Conservation (phyloP, 2,888 invertebrate genomes). For the Eupeodes luniger region DNA sequence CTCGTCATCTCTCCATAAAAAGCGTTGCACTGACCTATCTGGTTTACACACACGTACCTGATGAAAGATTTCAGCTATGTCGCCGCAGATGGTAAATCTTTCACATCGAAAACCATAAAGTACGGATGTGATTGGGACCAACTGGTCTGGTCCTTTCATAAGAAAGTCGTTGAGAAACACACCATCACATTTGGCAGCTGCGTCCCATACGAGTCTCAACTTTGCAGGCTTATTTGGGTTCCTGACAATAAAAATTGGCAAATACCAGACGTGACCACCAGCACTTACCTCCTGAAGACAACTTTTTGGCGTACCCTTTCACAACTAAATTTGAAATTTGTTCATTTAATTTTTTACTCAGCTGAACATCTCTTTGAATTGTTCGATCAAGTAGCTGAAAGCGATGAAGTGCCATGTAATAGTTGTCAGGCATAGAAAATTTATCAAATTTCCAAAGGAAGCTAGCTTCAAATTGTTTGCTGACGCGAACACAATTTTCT, state of each 20-base stretch:
- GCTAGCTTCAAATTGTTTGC: conserved; percentile 8
- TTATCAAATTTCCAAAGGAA: conserved; percentile 30
- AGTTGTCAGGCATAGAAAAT: conserved; percentile 3
- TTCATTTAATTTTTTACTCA: conserved; percentile 23
- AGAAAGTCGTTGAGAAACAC: too few relatives aligned
- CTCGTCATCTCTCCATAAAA: conserved; percentile 55
- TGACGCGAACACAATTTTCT: not conserved
- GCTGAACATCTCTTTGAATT: conserved; percentile 12
- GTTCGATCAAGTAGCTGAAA: conserved; percentile 30
- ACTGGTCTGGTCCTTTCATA: too few relatives aligned
- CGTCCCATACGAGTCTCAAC: conserved; percentile 79
- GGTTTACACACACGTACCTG: too few relatives aligned
- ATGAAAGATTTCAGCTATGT: too few relatives aligned
- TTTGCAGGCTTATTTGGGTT: conserved; percentile 78
- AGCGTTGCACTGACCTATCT: conserved; percentile 6
- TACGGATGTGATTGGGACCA: too few relatives aligned
- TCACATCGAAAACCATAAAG: too few relatives aligned
- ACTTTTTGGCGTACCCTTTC: conserved; percentile 63
- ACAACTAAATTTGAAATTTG: conserved; percentile 51
- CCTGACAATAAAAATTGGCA: conserved; percentile 68
- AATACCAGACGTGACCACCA: conserved; percentile 58
- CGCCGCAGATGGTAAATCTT: too few relatives aligned
- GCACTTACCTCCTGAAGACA: conserved; percentile 32
- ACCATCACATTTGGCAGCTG: conserved; percentile 73
- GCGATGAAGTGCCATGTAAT: too few relatives aligned